Evolutionary conservation across 2,888 invertebrate genomes (phyloP), one percentile per base, ranked within the genome.

Genomic region (Thecocarcelia acutangulata): DNA sequence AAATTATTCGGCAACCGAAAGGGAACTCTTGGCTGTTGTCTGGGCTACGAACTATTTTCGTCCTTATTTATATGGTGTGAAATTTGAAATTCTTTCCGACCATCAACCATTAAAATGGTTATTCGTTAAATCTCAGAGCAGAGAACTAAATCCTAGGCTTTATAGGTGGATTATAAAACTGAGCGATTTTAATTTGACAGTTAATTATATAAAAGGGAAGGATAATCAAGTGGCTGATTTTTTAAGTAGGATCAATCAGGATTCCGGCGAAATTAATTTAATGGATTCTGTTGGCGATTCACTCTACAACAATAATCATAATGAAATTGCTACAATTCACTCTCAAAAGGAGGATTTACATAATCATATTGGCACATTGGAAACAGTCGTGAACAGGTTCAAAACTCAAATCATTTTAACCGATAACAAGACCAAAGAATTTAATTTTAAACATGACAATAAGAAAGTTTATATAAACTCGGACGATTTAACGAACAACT

Each of bases 1-100:
- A 46, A 84, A 83, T 21, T 81, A 84, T 42, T 61, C 79, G 1
- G 48, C 69, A 4, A 74, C 70, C 9, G 79, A 76, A 52, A 77
- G 48, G n/a, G 68, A 74, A 17, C 50, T 77, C 4, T 17, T 76
- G 3, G 69, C 54, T 12, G 48, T 63, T 13, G 33, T 46, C 1
- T 44, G 44, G 44, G 44, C 44, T 1, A 61, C 40, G 0, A 61
- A 17, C n/a, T 68, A 68, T 59, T 72, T 66, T 19, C 19, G 78
- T 1, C 64, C 66, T 0, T 66, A 72, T 64, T 42, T 72, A 11
- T 64, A 28, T 28, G 59, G 69, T 17, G 42, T 50, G 1, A 56
- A 64, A 15, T 74, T 56, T 48, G 54, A 44, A 21, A 46, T 63
- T 11, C 13, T 63, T 8, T 48, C 48, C 0, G 63, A 63, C 2